Evolutionary conservation across 2,113 vertebrate genomes (phyloP), one percentile per base, ranked within the genome.

Genomic region (Gobiocypris rarus): DNA sequence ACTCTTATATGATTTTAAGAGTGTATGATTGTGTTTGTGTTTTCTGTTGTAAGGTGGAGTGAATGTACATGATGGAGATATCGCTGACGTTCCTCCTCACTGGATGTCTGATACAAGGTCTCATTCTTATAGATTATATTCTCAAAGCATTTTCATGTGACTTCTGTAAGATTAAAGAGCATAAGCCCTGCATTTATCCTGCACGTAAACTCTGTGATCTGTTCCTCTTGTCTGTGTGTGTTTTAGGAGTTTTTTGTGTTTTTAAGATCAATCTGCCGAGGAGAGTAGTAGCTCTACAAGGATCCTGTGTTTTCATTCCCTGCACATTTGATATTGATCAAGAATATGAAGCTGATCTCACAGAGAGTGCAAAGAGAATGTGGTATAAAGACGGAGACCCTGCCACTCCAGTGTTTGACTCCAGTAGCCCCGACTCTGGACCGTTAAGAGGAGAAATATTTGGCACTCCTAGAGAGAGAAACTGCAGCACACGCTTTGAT

Each of bases 271-370:
- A 0, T 59, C 82, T 84, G 34, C 82, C 82, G 26, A 0, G 14
- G 17, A 56, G 1, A 31, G 45, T 84, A 69, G 76, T 81, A 81
- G 85, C 58, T 75, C 48, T 81, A 13, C 0, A 24, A 38, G 79
- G 79, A 81, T 70, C 63, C 13, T 86, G 85, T 70, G 82, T 81
- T 75, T 65, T 84, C 50, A 52, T 86, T 54, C 67, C 82, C 58
- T 86, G 85, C 48, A 70, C 34, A 2, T 86, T 84, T 69, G 13
- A 84, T 0, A 70, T 84, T 22, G 6, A 28, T n/a, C 0, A 43
- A 17, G 0, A 3, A 3, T 10, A 1, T 38, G 0, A 24, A 2
- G 1, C 0, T 6, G 0, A 24, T 0, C 79, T 81, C 45, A 54
- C 45, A 17, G 3, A 54, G 5, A n/a, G 0, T 17, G 28, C 6